Percentiles rank a stretch among this genome's conserved stretches.
These are phyloP conservation scores for Caenorhabditis doughertyi DNA, from an alignment of 2,888 invertebrate genomes.

Conservation along the genomic window DNA sequence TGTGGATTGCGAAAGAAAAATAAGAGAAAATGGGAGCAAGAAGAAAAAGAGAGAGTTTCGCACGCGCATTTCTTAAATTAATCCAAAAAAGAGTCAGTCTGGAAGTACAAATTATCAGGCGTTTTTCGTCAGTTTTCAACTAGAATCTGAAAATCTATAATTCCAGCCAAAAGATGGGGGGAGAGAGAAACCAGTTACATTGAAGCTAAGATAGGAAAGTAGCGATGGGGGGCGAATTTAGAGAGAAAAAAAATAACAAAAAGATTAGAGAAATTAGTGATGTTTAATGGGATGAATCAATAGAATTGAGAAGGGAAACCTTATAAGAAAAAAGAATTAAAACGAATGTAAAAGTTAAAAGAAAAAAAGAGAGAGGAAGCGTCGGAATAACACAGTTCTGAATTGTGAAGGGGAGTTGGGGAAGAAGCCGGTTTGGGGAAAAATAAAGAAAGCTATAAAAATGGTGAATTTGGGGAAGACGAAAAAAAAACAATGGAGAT, in stretches of 20 bases:
- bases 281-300: not conserved
- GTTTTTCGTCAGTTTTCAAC: not conserved
- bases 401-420: constrained; percentile 30
- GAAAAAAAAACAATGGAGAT: constrained; percentile 21
- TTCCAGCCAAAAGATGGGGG: not conserved
- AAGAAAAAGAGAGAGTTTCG: not conserved
- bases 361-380: not conserved
- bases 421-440: not conserved
- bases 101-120: not conserved
- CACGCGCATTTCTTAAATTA: not conserved
- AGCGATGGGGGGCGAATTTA: constrained; percentile 19
- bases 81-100: not conserved
- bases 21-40: constrained; percentile 2
- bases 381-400: constrained; percentile 56
- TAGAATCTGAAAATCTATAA: not conserved
- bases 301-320: not conserved
- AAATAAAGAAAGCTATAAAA: constrained; percentile 8
- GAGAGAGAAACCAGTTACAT: constrained; percentile 60
- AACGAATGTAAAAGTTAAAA: not conserved
- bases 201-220: constrained; percentile 61
- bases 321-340: constrained; percentile 13
- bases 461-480: not conserved
- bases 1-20: constrained; percentile 8
- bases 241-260: not conserved
- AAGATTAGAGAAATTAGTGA: constrained; percentile 21